Base-by-base conservation (phyloP, 2,113 vertebrate genomes). In the Plecotus auritus region DNA sequence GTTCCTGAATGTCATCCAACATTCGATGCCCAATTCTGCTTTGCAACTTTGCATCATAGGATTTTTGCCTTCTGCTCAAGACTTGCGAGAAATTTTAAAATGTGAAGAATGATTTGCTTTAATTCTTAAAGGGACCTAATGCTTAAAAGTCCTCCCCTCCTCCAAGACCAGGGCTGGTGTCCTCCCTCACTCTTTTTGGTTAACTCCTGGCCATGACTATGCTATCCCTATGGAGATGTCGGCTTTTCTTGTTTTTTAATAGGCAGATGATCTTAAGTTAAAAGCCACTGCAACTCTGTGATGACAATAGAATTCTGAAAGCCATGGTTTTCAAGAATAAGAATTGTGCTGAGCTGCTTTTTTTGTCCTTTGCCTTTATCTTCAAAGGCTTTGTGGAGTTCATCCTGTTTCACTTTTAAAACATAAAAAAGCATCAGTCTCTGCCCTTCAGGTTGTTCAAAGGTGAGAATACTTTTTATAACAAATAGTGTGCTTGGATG, bases 371-470 rank as follows among this genome's bases (percentile, higher is more conserved):
- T 93, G 90, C 40, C 85, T 89, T 78, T 61, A 49, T 96, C 93
- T 97, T 97, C 45, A 84, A 82, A 95, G 92, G 77, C 94, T 88
- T 96, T 92, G 17, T 59, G 84, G 82, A 84, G 77, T 93, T 85
- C 95, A 90, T 72, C 83, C 96, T 80, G 54, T 95, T 97, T 97
- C 94, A 91, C 59, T 97, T 95, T 95, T 85, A 88, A 61, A 92
- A 85, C 84, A 80, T 81, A 85, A 92, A 94, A 88, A 83, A 93
- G 37, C 28, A 78, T 4, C 64, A 84, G 37, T 84, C 85, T 86
- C 77, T 97, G 87, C 30, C 83, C 95, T 88, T 9, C 1, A 35
- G 76, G 83, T 95, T 85, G 66, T 95, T 92, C 83, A 84, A 93
- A 97, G 67, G 56, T 97, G 91, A 97, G 88, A 95, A 9, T 40